Conservation (phyloP, 23 tunicate genomes). For the Styela plicata region DNA sequence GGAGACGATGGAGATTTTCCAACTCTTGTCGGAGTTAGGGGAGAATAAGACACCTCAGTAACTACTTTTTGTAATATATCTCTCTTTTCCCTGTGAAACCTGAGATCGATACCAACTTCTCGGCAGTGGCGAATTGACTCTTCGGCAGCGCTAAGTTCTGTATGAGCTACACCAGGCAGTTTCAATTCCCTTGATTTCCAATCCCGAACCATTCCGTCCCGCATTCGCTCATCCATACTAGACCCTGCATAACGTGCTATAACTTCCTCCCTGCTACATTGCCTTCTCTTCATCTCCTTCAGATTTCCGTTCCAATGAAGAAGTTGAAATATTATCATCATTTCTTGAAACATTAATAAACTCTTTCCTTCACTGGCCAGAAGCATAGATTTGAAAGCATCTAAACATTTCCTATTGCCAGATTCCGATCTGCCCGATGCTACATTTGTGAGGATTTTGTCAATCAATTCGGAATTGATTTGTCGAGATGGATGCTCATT, state of each 20-base stretch:
- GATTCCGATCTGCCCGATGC: slow-evolving; percentile 14
- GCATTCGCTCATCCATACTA: slow-evolving; percentile 48
- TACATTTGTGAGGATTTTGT: slow-evolving; percentile 40
- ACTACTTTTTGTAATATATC: slow-evolving; percentile 23
- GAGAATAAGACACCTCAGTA: background rate
- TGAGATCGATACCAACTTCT: slow-evolving; percentile 48
- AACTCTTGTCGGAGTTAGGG: background rate
- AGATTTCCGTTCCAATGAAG: slow-evolving; percentile 87
- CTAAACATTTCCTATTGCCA: slow-evolving; percentile 11
- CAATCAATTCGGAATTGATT: slow-evolving; percentile 32
- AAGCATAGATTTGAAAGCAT: slow-evolving; percentile 50
- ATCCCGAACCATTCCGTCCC: slow-evolving; percentile 40
- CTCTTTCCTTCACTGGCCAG: slow-evolving; percentile 43
- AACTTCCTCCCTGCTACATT: slow-evolving; percentile 59
- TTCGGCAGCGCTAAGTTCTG: slow-evolving; percentile 39
- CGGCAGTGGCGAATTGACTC: slow-evolving; percentile 40
- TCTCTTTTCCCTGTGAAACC: slow-evolving; percentile 69
- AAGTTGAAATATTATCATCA: slow-evolving; percentile 76
- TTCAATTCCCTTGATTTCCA: slow-evolving; percentile 50
- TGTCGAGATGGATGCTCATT: slow-evolving; percentile 74
- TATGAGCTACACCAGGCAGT: slow-evolving; percentile 28
- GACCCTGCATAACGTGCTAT: slow-evolving; percentile 46
- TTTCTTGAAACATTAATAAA: slow-evolving; percentile 67
- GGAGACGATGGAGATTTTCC: background rate
- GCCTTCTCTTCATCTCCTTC: slow-evolving; percentile 62